These are phyloP conservation scores for Meleagris gallopavo DNA, from an alignment of 2,113 vertebrate species.

Conservation along the genomic window DNA sequence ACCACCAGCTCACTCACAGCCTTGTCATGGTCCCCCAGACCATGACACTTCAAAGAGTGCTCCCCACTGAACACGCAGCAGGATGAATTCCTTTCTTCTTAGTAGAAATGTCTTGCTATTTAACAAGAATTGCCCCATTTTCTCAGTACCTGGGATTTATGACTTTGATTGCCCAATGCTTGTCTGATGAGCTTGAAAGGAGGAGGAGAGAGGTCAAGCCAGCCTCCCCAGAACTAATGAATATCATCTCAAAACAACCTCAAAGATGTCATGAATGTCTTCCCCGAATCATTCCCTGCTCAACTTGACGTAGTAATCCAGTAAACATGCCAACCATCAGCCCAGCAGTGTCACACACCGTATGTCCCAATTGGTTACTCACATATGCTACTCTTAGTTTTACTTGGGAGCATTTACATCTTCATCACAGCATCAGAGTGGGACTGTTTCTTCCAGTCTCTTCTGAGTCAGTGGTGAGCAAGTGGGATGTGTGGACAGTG, in stretches of 20 bases:
- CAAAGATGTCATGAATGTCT: background rate
- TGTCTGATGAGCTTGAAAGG: background rate
- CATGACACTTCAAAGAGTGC: background rate
- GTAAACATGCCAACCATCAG: background rate
- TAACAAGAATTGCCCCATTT: conserved; percentile 12
- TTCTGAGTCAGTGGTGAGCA: conserved; percentile 63
- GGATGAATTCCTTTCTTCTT: conserved; percentile 26
- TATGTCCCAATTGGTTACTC: background rate
- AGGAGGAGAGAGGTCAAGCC: background rate
- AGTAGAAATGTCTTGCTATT: background rate
- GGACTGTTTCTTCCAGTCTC: conserved; percentile 36
- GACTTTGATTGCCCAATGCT: conserved; percentile 21
- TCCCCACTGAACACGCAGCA: background rate
- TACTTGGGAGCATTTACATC: conserved; percentile 12
- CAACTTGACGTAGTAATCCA: background rate
- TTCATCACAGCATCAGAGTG: background rate
- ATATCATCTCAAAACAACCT: conserved; percentile 16
- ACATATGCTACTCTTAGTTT: background rate
- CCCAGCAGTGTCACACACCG: background rate
- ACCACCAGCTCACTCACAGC: background rate
- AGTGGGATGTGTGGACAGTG: background rate
- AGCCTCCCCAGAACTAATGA: background rate
- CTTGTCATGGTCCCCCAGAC: background rate
- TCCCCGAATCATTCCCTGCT: background rate
- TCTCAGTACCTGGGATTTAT: conserved; percentile 54